Conservation (phyloP, 2,113 vertebrate genomes). For the Trichomycterus rosablanca region DNA sequence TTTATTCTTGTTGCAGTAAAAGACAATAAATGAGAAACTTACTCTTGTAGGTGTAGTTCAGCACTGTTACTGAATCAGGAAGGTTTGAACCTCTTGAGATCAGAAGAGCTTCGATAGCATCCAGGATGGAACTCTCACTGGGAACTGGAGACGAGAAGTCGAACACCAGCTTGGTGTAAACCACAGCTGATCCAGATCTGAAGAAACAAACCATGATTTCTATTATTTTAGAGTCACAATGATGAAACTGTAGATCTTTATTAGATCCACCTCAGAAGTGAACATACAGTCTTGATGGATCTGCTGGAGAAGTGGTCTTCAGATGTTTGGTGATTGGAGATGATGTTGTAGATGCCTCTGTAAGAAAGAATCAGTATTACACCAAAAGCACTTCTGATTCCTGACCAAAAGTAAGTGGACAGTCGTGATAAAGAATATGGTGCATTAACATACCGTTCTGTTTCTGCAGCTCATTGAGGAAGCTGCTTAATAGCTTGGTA, state of each 20-base stretch:
- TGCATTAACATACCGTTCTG: too few relatives aligned
- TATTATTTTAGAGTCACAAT: too few relatives aligned
- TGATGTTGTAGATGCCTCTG: too few relatives aligned
- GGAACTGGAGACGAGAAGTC: constrained; percentile 23
- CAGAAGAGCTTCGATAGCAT: neutral
- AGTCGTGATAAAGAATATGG: too few relatives aligned
- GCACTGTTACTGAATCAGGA: constrained; percentile 5
- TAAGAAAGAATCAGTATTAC: too few relatives aligned
- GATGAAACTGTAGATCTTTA: too few relatives aligned
- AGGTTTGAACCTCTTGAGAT: neutral
- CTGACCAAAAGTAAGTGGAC: too few relatives aligned
- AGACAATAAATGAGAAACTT: neutral
- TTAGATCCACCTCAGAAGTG: too few relatives aligned
- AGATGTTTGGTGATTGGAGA: too few relatives aligned
- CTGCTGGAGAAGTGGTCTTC: too few relatives aligned
- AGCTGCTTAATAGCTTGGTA: neutral
- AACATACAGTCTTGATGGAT: too few relatives aligned
- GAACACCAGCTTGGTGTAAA: constrained; percentile 8
- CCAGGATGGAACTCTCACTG: constrained; percentile 15
- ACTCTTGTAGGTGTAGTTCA: constrained; percentile 15
- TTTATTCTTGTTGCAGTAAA: neutral
- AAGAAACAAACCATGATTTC: neutral
- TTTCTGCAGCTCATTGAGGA: neutral
- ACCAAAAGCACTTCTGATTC: too few relatives aligned
- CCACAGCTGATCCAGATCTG: constrained; percentile 21